Conservation (phyloP, 2,888 invertebrate genomes). For the Chloroclysta siterata region DNA sequence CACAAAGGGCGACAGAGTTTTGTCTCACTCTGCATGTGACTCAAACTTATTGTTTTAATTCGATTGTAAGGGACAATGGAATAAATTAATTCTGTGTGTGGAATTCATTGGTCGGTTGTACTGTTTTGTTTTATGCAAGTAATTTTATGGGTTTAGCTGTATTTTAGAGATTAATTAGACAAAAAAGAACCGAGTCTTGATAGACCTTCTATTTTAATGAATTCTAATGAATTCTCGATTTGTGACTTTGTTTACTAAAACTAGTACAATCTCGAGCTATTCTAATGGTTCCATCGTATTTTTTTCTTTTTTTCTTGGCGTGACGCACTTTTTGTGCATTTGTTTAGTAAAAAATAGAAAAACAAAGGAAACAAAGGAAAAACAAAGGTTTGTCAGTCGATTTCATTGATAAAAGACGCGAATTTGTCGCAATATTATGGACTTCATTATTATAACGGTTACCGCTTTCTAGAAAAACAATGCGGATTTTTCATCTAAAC, state of each 20-base stretch:
- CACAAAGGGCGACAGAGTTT: slow-evolving; percentile 70
- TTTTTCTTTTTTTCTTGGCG: too few species aligned
- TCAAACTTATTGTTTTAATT: slow-evolving; percentile 74
- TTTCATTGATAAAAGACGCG: too few species aligned
- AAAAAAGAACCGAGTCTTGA: too few species aligned
- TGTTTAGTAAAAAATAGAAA: too few species aligned
- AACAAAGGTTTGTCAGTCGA: too few species aligned
- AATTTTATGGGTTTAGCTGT: not conserved
- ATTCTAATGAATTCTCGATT: not conserved
- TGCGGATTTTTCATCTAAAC: not conserved
- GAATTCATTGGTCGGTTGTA: slow-evolving; percentile 38
- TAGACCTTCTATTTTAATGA: not conserved
- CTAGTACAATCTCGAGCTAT: too few species aligned
- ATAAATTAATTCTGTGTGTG: slow-evolving; percentile 69
- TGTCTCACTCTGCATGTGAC: slow-evolving; percentile 84
- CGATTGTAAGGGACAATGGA: slow-evolving; percentile 74
- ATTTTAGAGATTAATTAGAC: not conserved
- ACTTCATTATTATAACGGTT: not conserved
- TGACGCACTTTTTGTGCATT: too few species aligned
- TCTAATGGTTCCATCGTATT: too few species aligned
- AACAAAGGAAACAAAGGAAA: too few species aligned
- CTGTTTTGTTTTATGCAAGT: slow-evolving; percentile 2
- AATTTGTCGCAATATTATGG: too few species aligned
- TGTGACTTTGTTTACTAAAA: too few species aligned
- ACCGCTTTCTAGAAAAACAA: not conserved